Conservation (phyloP, 2,113 vertebrate genomes). For the Ia io region DNA sequence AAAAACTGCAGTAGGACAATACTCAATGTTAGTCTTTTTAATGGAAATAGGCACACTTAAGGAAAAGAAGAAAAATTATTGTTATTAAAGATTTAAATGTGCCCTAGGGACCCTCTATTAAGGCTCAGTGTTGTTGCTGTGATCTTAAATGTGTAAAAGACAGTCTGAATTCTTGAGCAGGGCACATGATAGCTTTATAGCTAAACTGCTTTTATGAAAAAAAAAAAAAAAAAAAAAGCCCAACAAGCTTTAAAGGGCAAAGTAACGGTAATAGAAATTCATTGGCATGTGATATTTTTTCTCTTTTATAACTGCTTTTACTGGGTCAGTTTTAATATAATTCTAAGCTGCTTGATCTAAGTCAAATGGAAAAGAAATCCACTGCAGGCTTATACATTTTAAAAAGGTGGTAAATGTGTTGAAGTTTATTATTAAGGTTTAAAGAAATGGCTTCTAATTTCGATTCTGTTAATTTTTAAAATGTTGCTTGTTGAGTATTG, state of each 20-base stretch:
- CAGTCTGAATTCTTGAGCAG: slow-evolving; percentile 49
- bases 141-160: slow-evolving; percentile 70
- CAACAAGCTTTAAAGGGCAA: slow-evolving; percentile 58
- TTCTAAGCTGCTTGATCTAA: slow-evolving; percentile 60
- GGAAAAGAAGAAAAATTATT: slow-evolving; percentile 62
- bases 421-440: slow-evolving; percentile 41
- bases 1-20: slow-evolving; percentile 1
- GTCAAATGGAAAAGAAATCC: slow-evolving; percentile 46
- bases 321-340: slow-evolving; percentile 56
- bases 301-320: slow-evolving; percentile 57
- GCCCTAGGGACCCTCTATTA: slow-evolving; percentile 59
- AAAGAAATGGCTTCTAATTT: slow-evolving; percentile 53
- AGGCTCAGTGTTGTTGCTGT: slow-evolving; percentile 58
- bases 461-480: slow-evolving; percentile 22
- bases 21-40: slow-evolving; percentile 61
- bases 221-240: not conserved
- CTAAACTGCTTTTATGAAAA: slow-evolving; percentile 58
- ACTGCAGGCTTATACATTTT: not conserved
- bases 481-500: slow-evolving; percentile 29
- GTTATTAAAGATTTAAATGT: slow-evolving; percentile 74
- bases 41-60: slow-evolving; percentile 66
- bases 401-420: slow-evolving; percentile 10
- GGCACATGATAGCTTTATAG: slow-evolving; percentile 44
- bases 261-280: slow-evolving; percentile 64
- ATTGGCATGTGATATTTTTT: slow-evolving; percentile 38